Evolutionary conservation across 2,888 invertebrate genomes (phyloP).

Genomic region (Scrobipalpa atriplicella): DNA sequence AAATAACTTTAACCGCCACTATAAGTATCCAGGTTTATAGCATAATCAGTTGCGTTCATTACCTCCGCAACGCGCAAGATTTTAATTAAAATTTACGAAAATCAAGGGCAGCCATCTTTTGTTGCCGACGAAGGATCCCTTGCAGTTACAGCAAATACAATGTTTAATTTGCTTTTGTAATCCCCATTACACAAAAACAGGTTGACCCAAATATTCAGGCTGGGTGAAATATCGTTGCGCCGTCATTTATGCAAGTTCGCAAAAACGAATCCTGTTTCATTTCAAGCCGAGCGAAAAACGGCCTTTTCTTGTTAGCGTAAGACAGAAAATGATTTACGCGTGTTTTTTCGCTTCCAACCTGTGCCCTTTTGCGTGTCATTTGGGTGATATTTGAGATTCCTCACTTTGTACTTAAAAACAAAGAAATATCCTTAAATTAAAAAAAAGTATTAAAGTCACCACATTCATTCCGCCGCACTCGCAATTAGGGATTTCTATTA

Average conservation of each 20-base stretch:
- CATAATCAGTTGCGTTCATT: conserved; percentile 68
- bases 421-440: conserved; percentile 45
- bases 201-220: conserved; percentile 79
- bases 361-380: conserved; percentile 67
- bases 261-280: conserved; percentile 73
- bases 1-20: conserved; percentile 57
- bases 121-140: conserved; percentile 68
- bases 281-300: conserved; percentile 58
- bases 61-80: conserved; percentile 68
- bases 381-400: conserved; percentile 63
- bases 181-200: conserved; percentile 79
- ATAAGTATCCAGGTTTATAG: conserved; percentile 45
- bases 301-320: conserved; percentile 59
- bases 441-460: conserved; percentile 27
- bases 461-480: neutral
- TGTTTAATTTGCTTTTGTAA: conserved; percentile 78
- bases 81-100: conserved; percentile 78
- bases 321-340: conserved; percentile 61
- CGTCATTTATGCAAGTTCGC: conserved; percentile 78
- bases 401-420: conserved; percentile 64
- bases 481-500: neutral
- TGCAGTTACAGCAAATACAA: conserved; percentile 75
- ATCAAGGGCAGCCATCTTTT: conserved; percentile 72
- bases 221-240: conserved; percentile 75
- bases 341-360: conserved; percentile 47